phyloP scores from a whole-genome alignment of 2,797 vertebrate species.

The Sebastiscus tertius region DNA sequence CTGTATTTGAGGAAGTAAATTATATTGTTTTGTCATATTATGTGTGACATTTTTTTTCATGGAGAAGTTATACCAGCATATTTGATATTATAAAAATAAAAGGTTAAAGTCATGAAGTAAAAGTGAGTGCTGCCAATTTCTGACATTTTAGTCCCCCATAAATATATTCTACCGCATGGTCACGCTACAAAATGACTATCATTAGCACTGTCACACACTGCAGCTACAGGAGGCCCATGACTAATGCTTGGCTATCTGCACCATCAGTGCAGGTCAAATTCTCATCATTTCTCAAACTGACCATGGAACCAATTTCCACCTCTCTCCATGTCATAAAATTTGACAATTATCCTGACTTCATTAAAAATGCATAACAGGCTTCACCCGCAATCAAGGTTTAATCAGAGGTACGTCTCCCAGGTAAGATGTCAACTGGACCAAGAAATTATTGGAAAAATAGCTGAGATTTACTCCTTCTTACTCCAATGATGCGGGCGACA shows the following conservation, averaged over 20 bases:
- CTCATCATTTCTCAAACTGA: constrained; percentile 95
- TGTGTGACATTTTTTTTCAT: constrained; percentile 15
- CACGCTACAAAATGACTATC: constrained; percentile 92
- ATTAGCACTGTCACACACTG: constrained; percentile 92
- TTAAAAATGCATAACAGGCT: constrained; percentile 94
- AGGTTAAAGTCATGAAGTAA: constrained; percentile 67
- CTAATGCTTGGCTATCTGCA: constrained; percentile 90
- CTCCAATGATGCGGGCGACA: constrained; percentile 71
- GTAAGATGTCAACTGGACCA: constrained; percentile 83
- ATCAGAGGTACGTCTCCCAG: constrained; percentile 87
- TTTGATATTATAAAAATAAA: constrained; percentile 58
- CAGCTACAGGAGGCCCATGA: constrained; percentile 87
- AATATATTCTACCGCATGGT: constrained; percentile 88
- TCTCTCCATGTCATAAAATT: constrained; percentile 92
- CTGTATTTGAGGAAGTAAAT: constrained; percentile 33
- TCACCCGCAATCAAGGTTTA: constrained; percentile 89
- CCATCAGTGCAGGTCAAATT: constrained; percentile 86
- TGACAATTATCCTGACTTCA: constrained; percentile 93
- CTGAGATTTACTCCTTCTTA: constrained; percentile 78
- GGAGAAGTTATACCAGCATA: constrained; percentile 45
- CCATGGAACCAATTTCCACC: constrained; percentile 93
- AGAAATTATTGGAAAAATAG: constrained; percentile 84
- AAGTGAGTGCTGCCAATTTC: constrained; percentile 75
- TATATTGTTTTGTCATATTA: not conserved
- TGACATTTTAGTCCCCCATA: constrained; percentile 87